These are phyloP conservation scores for Chiloscyllium punctatum DNA, from an alignment of 2,797 vertebrate species.

Conservation along the genomic window DNA sequence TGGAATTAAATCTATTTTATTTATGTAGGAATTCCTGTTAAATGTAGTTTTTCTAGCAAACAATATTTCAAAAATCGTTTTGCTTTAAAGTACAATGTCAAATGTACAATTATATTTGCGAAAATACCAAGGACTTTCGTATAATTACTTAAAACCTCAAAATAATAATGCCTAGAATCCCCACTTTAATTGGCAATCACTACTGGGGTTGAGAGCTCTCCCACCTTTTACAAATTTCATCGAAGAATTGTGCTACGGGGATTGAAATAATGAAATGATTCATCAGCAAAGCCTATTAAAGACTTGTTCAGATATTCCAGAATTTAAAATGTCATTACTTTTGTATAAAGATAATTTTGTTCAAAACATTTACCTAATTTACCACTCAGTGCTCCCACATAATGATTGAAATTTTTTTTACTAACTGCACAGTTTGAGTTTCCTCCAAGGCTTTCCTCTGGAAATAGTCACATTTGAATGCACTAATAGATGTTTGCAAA, in stretches of 20 bases:
- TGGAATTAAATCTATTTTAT: neutral
- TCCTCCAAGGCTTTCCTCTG: neutral
- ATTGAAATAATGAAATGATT: constrained; percentile 24
- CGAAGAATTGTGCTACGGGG: neutral
- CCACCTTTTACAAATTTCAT: neutral
- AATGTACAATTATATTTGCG: neutral
- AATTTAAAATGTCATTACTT: neutral
- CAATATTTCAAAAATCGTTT: neutral
- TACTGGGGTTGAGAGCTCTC: neutral
- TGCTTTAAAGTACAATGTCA: neutral
- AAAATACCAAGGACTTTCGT: neutral
- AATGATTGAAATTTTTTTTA: neutral
- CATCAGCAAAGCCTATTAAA: neutral
- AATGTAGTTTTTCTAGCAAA: neutral
- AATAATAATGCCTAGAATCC: neutral
- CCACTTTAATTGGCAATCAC: neutral
- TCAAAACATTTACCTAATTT: constrained; percentile 6
- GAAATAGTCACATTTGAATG: neutral
- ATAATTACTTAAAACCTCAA: neutral
- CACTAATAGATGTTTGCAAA: neutral
- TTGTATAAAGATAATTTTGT: neutral
- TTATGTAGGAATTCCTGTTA: neutral
- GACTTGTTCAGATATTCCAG: neutral
- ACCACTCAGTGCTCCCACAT: neutral
- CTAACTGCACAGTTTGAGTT: neutral